Evolutionary conservation across 2,113 vertebrate species (phyloP), one percentile per base, ranked within the genome.

Genomic region (Garra rufa): DNA sequence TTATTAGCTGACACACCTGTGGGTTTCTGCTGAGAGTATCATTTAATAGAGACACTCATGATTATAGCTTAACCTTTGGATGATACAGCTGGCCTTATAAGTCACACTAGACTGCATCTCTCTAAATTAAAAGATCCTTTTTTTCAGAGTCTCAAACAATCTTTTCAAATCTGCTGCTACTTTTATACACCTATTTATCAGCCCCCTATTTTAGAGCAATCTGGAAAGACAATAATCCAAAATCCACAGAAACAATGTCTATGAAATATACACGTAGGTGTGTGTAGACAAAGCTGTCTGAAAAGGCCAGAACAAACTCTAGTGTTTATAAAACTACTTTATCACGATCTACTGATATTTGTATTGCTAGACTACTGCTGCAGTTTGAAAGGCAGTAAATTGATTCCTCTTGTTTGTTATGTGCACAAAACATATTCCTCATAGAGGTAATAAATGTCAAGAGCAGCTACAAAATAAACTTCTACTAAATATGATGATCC

Each of bases 1-100:
- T 73, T 26, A 73, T 71, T 73, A 73, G n/a, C 41, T 15, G n/a
- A 73, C 41, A 44, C 69, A 46, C 69, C 41, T 73, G 41, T 43
- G 41, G 69, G 41, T 73, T 73, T 73, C 41, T 44, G 38, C 13
- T 44, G 41, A 73, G 69, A 14, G 41, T n/a, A 14, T 73, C 21
- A 14, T 73, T 73, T 46, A 73, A 44, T 14, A 44, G 38, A 71
- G 38, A 73, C 21, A 69, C n/a, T 71, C 38, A 61, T 61, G n/a
- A 63, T 10, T 63, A 24, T 11, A 73, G 38, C 24, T 24, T 71
- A 24, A 71, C 69, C 69, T 71, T 69, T n/a, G 30, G 65, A 21
- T 69, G 65, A 69, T 69, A 41, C 34, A 11, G 21, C 34, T 41
- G 65, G 10, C 17, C 34, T 69, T 69, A 41, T 69, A 38, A 2